Percentiles rank a stretch among this genome's conserved stretches.
phyloP scores from a whole-genome alignment of 2,113 vertebrate genomes.

The Sakesphorus luctuosus region DNA sequence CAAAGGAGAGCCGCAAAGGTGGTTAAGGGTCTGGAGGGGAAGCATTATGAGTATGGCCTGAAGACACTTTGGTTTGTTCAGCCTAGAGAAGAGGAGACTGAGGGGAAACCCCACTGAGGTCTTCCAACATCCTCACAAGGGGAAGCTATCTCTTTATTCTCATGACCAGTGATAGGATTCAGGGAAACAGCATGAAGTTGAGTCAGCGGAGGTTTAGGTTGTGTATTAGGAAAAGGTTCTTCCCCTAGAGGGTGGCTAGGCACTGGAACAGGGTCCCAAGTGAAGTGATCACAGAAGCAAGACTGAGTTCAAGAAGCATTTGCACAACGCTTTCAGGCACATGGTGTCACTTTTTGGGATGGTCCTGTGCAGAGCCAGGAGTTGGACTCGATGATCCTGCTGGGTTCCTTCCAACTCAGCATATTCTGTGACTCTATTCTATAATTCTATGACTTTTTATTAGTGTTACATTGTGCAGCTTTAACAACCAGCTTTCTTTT shows the following conservation, averaged over 20 bases:
- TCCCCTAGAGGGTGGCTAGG: neutral
- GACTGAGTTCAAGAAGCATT: neutral
- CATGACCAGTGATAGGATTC: too few species aligned
- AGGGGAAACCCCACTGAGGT: neutral
- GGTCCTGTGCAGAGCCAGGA: neutral
- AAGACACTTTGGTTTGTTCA: neutral
- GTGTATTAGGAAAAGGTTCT: neutral
- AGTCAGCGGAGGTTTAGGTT: neutral
- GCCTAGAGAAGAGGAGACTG: neutral
- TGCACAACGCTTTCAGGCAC: fast-evolving
- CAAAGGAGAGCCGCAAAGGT: neutral
- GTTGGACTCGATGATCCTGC: neutral
- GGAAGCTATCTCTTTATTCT: neutral
- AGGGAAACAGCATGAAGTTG: neutral
- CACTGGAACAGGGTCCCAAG: neutral
- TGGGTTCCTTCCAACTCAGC: neutral
- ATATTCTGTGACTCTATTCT: too few species aligned
- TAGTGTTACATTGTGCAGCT: neutral
- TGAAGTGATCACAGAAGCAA: neutral
- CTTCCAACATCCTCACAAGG: fast-evolving
- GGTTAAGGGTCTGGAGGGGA: neutral
- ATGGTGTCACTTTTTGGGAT: neutral
- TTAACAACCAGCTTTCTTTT: fast-evolving
- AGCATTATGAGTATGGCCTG: neutral
- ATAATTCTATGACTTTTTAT: neutral